Percentiles rank a stretch among this genome's conserved stretches.
phyloP scores from a whole-genome alignment of 2,888 invertebrate species.

The Argyra leucocephala region DNA sequence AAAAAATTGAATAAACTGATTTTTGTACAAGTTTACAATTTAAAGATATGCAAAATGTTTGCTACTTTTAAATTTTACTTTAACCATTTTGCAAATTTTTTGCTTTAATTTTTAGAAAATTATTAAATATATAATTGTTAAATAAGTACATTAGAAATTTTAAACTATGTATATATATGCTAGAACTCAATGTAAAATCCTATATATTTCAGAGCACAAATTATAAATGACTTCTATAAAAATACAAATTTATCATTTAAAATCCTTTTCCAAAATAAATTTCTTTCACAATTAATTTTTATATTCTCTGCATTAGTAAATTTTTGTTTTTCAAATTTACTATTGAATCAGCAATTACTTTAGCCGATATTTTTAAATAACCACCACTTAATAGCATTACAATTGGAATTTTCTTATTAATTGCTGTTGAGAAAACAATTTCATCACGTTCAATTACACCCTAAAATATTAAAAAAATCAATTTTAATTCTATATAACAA shows the following conservation, averaged over 20 bases:
- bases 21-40: no score
- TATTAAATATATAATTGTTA: no score
- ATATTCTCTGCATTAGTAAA: conserved; percentile 40
- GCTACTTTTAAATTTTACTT: not conserved
- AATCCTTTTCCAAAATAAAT: not conserved
- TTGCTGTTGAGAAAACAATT: conserved; percentile 66
- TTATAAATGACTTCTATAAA: no score
- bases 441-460: conserved; percentile 80
- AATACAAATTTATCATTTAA: no score
- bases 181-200: no score
- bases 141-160: no score
- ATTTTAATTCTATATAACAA: not conserved
- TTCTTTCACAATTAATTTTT: not conserved
- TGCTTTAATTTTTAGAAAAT: no score
- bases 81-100: no score
- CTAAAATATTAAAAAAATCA: conserved; percentile 41
- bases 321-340: conserved; percentile 59
- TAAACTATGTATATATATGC: no score
- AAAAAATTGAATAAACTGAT: no score
- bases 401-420: conserved; percentile 57
- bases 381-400: conserved; percentile 85
- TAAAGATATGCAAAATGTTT: not conserved
- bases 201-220: no score
- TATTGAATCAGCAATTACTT: conserved; percentile 76
- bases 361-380: conserved; percentile 66